Percentiles rank a stretch among this genome's conserved stretches.
Conservation (phyloP, 2,797 vertebrate genomes). For the Silurus lanzhouensis region DNA sequence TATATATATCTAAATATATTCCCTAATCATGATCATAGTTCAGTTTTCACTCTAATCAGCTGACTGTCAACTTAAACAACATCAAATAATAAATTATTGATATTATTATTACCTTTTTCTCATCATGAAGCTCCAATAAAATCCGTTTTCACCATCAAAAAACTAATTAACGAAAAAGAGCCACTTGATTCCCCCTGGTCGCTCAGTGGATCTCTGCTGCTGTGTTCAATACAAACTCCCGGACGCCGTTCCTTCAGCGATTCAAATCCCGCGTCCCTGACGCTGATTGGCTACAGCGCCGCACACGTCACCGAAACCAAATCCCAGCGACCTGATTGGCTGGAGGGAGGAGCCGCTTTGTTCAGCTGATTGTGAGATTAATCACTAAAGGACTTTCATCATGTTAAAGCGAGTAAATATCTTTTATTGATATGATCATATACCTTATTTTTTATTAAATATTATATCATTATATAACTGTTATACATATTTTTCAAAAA, state of each 20-base stretch:
- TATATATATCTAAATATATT: too few species aligned
- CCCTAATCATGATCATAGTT: too few species aligned
- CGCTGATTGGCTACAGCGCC: constrained; percentile 48
- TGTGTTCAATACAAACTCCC: neutral
- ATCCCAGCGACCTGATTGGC: constrained; percentile 36
- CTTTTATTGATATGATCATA: too few species aligned
- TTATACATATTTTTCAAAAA: too few species aligned
- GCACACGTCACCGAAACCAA: neutral
- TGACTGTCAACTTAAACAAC: neutral
- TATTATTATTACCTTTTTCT: constrained; percentile 70
- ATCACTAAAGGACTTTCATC: neutral
- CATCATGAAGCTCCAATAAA: constrained; percentile 60
- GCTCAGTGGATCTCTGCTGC: neutral
- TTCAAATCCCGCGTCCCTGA: constrained; percentile 52
- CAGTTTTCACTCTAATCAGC: too few species aligned
- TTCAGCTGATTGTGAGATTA: neutral
- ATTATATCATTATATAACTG: too few species aligned
- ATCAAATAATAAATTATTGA: neutral
- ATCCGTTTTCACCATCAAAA: neutral
- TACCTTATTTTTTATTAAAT: too few species aligned
- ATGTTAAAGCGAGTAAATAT: too few species aligned
- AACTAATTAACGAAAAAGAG: neutral
- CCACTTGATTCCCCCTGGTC: neutral
- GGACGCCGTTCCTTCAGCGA: neutral
- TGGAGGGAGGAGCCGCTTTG: neutral